Evolutionary conservation across 2,797 vertebrate genomes (phyloP), one percentile per base, ranked within the genome.

Genomic region (Poecilia velifera): DNA sequence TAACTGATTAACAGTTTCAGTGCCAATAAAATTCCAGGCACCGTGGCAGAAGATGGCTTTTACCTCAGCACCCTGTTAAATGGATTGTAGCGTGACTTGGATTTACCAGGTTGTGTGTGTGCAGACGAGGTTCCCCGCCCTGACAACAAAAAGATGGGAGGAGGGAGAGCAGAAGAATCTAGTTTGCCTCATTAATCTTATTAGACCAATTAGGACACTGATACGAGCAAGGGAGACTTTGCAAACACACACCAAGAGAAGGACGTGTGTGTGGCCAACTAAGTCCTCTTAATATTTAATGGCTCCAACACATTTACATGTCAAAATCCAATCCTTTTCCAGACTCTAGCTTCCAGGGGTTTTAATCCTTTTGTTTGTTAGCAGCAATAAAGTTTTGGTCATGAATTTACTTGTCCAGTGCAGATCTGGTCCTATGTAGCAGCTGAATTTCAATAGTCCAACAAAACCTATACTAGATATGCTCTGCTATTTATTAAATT

Each of bases 181-280:
- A 84, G 92, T 94, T 89, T 74, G 90, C 80, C 90, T 91, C 91
- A 94, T 93, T 94, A 95, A 94, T 92, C 94, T 91, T 88, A 88
- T 95, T 94, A 95, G 92, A 85, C 90, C 91, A 94, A 92, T 95
- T 95, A 95, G 91, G 85, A 90, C 88, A 83, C 86, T 76, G 90
- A 91, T 89, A 90, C 84, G 89, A 83, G 73, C 84, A 76, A 76
- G 55, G 57, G 84, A 88, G 88, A 87, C 87, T 86, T 87, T 87
- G 84, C 88, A 85, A 79, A 72, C 77, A 36, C 80, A 75, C 78
- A 68, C 76, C 77, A 57, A 64, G 68, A 84, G 73, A 76, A 72
- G 64, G 55, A 39, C 6, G 43, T 41, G 53, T 71, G 70, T 66
- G 59, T 57, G 77, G n/a, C 34, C 62, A 47, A 51, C 46, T 72